Base-by-base conservation (phyloP, 2,888 invertebrate genomes). In the Habroteleia sp. region DNA sequence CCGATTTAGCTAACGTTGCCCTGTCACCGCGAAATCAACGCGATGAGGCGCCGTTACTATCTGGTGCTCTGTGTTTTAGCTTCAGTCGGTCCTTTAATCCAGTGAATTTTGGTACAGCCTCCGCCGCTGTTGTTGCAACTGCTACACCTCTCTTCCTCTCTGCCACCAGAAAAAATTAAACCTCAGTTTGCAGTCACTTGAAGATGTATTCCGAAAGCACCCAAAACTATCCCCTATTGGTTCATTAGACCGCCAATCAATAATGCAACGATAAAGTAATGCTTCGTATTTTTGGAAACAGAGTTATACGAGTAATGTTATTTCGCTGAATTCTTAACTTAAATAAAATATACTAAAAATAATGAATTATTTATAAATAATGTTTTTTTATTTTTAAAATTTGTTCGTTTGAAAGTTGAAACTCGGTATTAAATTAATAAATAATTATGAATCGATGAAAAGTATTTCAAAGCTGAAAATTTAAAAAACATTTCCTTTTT, bases 21-120 rank as follows among this genome's bases (percentile, higher is more conserved):
- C 50, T 63, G 63, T 63, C 74, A 68, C 74, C 74, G 74, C 74
- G 68, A 68, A 63, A 63, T 68, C 35, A 68, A 56, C 74, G 74
- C 74, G 74, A 74, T 74, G 68, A 74, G 25, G 37, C 50, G 60
- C 69, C 76, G 73, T 72, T 56, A 73, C 73, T 73, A 73, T 73
- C 72, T 69, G 46, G 60, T 60, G 31, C 29, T 50, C 17, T 52
- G 31, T 13, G 11, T 58, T 48, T 27, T 52, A 17, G 58, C 44
- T 50, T 29, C 25, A 35, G 8, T 63, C 31, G 27, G 4, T 10
- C 25, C 50, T 72, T 66, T 56, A 37, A 54, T 68, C 62, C 72
- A 56, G 27, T 35, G 58, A 68, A 73, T 76, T 50, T 72, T 72
- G 72, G 27, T 44, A 54, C 68, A 72, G 63, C 50, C 62, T 52